phyloP scores from a whole-genome alignment of 1,140 invertebrate species.

The Brachystomella parvula region DNA sequence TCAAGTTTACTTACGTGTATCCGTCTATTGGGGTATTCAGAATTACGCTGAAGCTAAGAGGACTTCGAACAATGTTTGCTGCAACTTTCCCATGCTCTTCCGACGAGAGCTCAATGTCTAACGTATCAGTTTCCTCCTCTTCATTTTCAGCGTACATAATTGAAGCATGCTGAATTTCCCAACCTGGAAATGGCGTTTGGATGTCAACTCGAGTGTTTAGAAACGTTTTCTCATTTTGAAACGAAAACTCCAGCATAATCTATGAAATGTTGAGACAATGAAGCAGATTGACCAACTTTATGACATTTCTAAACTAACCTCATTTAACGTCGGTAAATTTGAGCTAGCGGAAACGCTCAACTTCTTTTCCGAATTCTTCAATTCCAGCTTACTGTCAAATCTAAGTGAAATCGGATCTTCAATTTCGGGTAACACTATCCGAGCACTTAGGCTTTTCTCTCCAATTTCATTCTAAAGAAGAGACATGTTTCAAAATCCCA shows the following conservation, averaged over 20 bases:
- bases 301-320: constrained; percentile 15
- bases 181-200: constrained; percentile 29
- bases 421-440: constrained; percentile 10
- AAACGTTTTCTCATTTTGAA: background rate
- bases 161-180: constrained; percentile 23
- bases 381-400: constrained; percentile 24
- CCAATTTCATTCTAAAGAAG: background rate
- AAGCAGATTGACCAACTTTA: background rate
- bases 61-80: constrained; percentile 18
- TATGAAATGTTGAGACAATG: too few species aligned
- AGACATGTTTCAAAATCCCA: too few species aligned
- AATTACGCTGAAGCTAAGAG: constrained; percentile 24
- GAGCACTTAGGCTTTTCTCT: constrained; percentile 1
- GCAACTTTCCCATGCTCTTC: constrained; percentile 25
- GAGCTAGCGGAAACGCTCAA: constrained; percentile 21
- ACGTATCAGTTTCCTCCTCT: constrained; percentile 14
- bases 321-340: constrained; percentile 11
- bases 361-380: constrained; percentile 22
- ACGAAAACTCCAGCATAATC: constrained; percentile 2
- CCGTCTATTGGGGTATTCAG: constrained; percentile 27
- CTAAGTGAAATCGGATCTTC: constrained; percentile 16
- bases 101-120: constrained; percentile 23
- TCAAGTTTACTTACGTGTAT: constrained; percentile 17
- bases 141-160: constrained; percentile 32
- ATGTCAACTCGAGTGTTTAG: constrained; percentile 22